Evolutionary conservation across 2,113 vertebrate species (phyloP), one percentile per base, ranked within the genome.

Genomic region (Cyphomyrus discorhynchus): DNA sequence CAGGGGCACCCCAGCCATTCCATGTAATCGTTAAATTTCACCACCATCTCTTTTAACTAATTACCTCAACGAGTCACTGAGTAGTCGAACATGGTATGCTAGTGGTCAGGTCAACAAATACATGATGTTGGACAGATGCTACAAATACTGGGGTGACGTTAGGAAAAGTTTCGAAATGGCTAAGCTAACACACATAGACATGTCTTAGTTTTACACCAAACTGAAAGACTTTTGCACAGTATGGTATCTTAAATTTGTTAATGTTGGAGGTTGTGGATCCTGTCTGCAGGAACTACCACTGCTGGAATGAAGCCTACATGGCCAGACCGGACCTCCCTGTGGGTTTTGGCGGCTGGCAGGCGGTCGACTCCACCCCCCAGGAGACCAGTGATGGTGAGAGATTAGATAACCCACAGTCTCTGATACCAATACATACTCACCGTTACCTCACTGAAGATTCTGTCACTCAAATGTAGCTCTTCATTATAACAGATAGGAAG

Each of bases 281-380:
- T 85, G 27, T 42, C 66, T 27, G 17, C 39, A 97, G 97, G 97
- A 97, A 97, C 89, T 97, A 96, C 58, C 97, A 97, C 89, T 97
- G 96, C 91, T 97, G 97, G 97, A 97, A 96, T 0, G 97, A 97
- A 89, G 96, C 96, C 45, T 97, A 96, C 96, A 97, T 97, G 96
- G 92, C 94, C 0, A 94, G 97, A 90, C 94, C 95, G 27, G 97
- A 97, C 87, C 96, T 97, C 89, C 97, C 97, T 0, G 93, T 95
- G 19, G 97, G 96, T 17, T 97, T 96, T 0, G 97, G 96, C 91
- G 97, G 97, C 8, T 97, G 97, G 97, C 97, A 97, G 88, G 96
- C 88, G 7, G 96, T 97, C 88, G 97, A 97, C 90, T 95, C 94
- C 80, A 97, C 97, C 89, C 97, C 97, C 8, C 97, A 97, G 91